phyloP scores from a whole-genome alignment of 2,888 invertebrate genomes.

The Catocala sponsa region DNA sequence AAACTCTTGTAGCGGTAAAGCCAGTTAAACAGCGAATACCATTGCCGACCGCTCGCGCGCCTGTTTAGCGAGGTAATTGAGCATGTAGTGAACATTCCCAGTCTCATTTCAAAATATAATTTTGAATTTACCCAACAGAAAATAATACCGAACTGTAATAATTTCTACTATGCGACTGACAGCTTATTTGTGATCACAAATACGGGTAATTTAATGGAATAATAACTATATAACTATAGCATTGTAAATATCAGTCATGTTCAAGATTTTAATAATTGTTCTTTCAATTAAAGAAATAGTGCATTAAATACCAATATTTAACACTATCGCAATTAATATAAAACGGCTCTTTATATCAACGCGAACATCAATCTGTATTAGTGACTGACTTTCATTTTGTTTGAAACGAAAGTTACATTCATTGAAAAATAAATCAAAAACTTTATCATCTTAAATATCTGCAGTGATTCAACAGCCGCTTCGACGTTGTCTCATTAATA shows the following conservation, averaged over 20 bases:
- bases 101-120: slow-evolving; percentile 48
- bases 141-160: slow-evolving; percentile 35
- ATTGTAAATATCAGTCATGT: not conserved
- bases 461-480: slow-evolving; percentile 17
- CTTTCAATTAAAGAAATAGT: no score
- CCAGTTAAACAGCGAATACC: slow-evolving; percentile 33
- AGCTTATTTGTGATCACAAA: slow-evolving; percentile 42
- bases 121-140: slow-evolving; percentile 43
- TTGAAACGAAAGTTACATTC: slow-evolving; percentile 1
- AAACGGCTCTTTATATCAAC: not conserved
- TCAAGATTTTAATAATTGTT: no score
- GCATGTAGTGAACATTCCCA: slow-evolving; percentile 57
- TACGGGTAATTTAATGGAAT: slow-evolving; percentile 23
- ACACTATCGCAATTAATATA: no score
- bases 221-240: not conserved
- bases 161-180: slow-evolving; percentile 41
- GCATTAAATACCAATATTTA: no score
- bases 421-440: slow-evolving; percentile 8
- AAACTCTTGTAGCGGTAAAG: slow-evolving; percentile 26
- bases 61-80: slow-evolving; percentile 62
- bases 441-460: slow-evolving; percentile 16
- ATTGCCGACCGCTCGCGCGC: slow-evolving; percentile 42
- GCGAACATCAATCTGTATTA: not conserved
- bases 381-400: slow-evolving; percentile 1
- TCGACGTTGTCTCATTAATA: slow-evolving; percentile 33